These are phyloP conservation scores for Sylvicapra grimmia DNA, from an alignment of 2,113 vertebrate species.

Conservation along the genomic window DNA sequence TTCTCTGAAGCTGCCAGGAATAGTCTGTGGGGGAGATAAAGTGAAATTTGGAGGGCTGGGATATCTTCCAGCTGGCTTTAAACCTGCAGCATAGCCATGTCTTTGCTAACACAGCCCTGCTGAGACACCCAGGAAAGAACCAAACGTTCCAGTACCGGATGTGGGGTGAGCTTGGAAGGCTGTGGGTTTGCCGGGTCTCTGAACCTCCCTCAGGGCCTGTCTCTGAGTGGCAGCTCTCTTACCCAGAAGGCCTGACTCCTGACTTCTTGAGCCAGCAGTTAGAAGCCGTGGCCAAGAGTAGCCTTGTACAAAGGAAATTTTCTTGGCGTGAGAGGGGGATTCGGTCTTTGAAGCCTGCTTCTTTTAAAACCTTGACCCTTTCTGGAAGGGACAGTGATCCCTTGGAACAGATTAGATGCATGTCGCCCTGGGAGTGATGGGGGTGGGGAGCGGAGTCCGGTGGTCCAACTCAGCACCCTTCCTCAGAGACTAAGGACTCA, in stretches of 20 bases:
- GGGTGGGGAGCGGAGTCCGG: rapidly evolving
- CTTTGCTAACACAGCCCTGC: background rate
- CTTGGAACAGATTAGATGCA: background rate
- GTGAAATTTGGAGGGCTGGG: background rate
- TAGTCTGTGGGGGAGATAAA: background rate
- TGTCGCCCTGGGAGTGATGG: background rate
- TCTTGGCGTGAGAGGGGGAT: background rate
- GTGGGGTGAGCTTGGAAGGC: background rate
- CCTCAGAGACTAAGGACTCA: background rate
- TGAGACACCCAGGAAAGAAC: background rate
- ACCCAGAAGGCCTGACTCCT: background rate
- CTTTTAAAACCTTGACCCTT: background rate
- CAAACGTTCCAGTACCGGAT: background rate
- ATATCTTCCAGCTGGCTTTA: conserved; percentile 18
- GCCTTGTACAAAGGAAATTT: background rate
- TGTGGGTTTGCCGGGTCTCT: background rate
- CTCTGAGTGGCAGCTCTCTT: background rate
- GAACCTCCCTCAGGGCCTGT: background rate
- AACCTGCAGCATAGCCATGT: background rate
- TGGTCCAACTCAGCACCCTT: background rate
- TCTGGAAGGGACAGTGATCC: background rate
- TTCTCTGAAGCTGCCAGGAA: background rate
- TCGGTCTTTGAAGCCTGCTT: background rate
- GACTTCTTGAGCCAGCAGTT: background rate
- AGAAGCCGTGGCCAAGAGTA: background rate